Percentiles rank a stretch among this genome's conserved stretches.
Conservation (phyloP, 2,888 invertebrate genomes). For the Hololepta plana region DNA sequence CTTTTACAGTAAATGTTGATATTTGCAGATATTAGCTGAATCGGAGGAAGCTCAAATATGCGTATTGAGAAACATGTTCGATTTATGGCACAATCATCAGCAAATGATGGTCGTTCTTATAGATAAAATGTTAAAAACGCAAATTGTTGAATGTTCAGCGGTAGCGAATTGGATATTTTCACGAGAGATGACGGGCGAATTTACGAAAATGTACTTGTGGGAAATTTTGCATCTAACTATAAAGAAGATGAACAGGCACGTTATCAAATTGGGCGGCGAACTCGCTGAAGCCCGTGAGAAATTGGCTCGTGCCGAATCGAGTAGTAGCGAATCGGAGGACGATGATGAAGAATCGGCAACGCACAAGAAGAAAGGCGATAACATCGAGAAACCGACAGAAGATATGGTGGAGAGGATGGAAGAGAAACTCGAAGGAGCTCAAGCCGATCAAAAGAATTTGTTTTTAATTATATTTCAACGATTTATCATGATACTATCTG, state of each 20-base stretch:
- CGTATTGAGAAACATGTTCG: slow-evolving; percentile 79
- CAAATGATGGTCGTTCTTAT: slow-evolving; percentile 95
- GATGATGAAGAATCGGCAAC: slow-evolving; percentile 31
- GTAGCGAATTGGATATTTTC: slow-evolving; percentile 98
- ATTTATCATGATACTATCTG: slow-evolving; percentile 94
- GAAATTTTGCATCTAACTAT: slow-evolving; percentile 91
- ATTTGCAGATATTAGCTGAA: slow-evolving; percentile 63
- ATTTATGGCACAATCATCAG: slow-evolving; percentile 89
- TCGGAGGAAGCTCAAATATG: slow-evolving; percentile 93
- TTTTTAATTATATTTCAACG: slow-evolving; percentile 95
- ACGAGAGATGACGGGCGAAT: slow-evolving; percentile 78
- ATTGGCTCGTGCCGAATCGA: slow-evolving; percentile 64
- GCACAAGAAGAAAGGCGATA: slow-evolving; percentile 22
- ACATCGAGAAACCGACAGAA: slow-evolving; percentile 46
- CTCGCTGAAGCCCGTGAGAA: slow-evolving; percentile 74
- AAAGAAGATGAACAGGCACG: slow-evolving; percentile 92
- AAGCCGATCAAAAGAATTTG: slow-evolving; percentile 90
- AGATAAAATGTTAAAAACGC: slow-evolving; percentile 94
- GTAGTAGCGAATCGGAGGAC: slow-evolving; percentile 67
- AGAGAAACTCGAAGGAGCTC: slow-evolving; percentile 82
- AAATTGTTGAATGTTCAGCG: slow-evolving; percentile 90
- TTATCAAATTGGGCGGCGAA: slow-evolving; percentile 66
- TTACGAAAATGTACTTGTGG: slow-evolving; percentile 91
- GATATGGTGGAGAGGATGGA: slow-evolving; percentile 92
- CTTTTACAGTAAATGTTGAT: slow-evolving; percentile 1